A percentile compares a stretch with the other conserved stretches of the same genome.
phyloP scores from a whole-genome alignment of 1,140 invertebrate species.

The Solenopsis invicta region DNA sequence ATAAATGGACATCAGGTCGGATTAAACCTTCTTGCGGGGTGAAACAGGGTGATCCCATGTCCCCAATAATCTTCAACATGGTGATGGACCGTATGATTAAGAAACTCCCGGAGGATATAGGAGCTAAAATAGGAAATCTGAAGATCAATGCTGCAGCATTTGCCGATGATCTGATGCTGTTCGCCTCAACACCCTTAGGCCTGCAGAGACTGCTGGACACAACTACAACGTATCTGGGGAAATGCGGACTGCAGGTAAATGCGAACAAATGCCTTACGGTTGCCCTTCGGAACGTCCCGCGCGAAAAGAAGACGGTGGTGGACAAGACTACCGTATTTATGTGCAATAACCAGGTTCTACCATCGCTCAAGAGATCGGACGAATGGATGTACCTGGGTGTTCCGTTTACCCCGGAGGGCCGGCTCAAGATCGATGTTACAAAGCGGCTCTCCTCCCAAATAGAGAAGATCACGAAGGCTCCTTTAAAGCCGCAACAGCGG shows the following conservation, averaged over 20 bases:
- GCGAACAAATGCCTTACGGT: background rate
- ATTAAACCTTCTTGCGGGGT: constrained; percentile 54
- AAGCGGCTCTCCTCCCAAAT: background rate
- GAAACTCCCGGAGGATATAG: constrained; percentile 6
- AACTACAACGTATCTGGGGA: background rate
- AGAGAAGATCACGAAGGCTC: constrained; percentile 31
- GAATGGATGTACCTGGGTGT: constrained; percentile 70
- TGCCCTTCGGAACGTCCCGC: background rate
- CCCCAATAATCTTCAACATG: constrained; percentile 23
- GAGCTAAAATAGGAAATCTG: background rate
- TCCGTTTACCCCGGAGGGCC: constrained; percentile 41
- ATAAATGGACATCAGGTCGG: background rate
- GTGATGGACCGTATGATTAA: constrained; percentile 60
- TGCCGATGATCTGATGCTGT: constrained; percentile 57
- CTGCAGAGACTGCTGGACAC: background rate
- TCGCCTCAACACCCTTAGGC: background rate
- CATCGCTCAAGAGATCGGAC: constrained; percentile 64
- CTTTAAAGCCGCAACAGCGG: constrained; percentile 62
- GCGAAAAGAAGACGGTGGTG: constrained; percentile 60
- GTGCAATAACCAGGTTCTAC: background rate
- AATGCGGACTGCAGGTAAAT: background rate
- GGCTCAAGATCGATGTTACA: background rate
- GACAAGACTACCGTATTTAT: constrained; percentile 3
- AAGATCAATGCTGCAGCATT: constrained; percentile 14
- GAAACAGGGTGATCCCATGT: constrained; percentile 37